Evolutionary conservation across 2,113 vertebrate genomes (phyloP), one percentile per base, ranked within the genome.

Genomic region (Alces alces): DNA sequence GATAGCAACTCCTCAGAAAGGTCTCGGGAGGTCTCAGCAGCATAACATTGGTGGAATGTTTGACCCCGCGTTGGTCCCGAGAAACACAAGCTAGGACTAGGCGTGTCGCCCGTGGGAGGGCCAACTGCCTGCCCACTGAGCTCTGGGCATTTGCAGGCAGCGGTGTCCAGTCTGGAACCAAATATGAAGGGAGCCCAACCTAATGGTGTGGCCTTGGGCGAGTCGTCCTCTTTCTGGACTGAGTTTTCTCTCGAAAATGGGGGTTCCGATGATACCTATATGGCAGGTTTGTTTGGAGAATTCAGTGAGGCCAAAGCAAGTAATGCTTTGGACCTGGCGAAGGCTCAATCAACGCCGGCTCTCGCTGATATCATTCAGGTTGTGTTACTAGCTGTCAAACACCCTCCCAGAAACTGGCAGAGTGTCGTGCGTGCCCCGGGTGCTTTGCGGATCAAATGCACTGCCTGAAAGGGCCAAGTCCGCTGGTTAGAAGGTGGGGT

Each of bases 41-140:
- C 1, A 0, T 14, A 13, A 17, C 4, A 14, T 2, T 0, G 6
- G 11, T 3, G 36, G 12, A 23, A 6, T 0, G 21, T 16, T 11
- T 54, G 80, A 25, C 21, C 15, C 52, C 3, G 76, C 2, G 33
- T 55, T 6, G 5, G 55, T 14, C 55, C 9, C 0, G 2, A 64
- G 39, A 50, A 80, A 30, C 43, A 8, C 2, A 9, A 43, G 70
- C 61, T 6, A 0, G 12, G 1, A 15, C 30, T 10, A 50, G 91
- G 33, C 33, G 45, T 11, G n/a, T 28, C 57, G 2, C 10, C 0
- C 3, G 1, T 0, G 23, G 45, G 47, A 8, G 23, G 5, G 6
- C 73, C 7, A 14, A 50, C 47, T 12, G 12, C 43, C 43, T 7
- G 0, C 73, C 54, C 28, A 0, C 39, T 16, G 58, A 43, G 78